Percentiles rank a stretch among this genome's conserved stretches.
These are phyloP conservation scores for Willisornis vidua DNA, from an alignment of 2,113 vertebrate genomes.

Conservation along the genomic window DNA sequence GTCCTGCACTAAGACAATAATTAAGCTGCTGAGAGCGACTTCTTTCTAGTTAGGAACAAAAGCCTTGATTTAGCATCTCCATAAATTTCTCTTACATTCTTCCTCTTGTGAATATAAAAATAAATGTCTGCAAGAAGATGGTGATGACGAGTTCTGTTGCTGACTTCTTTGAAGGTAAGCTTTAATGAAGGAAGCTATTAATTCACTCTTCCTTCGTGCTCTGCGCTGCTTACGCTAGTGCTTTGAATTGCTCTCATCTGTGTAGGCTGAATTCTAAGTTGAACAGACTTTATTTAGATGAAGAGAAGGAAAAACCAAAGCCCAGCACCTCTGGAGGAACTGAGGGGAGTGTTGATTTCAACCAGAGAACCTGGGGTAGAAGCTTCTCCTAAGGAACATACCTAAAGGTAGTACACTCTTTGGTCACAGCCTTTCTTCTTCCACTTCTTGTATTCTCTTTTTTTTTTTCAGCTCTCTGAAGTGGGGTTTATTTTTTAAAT, in stretches of 20 bases:
- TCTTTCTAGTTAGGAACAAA: slow-evolving; percentile 24
- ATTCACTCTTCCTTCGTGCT: not conserved
- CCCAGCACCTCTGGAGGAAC: not conserved
- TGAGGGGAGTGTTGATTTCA: not conserved
- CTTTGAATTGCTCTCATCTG: slow-evolving; percentile 30
- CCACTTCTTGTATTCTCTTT: not conserved
- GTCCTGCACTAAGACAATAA: not conserved
- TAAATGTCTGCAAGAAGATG: slow-evolving; percentile 24
- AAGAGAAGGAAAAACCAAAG: not conserved
- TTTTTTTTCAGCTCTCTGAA: not conserved
- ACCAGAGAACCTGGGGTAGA: not conserved
- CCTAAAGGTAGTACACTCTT: not conserved
- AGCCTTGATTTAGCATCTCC: slow-evolving; percentile 40
- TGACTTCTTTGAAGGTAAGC: slow-evolving; percentile 47
- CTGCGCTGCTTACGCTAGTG: not conserved
- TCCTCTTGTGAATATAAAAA: slow-evolving; percentile 28
- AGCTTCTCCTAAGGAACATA: not conserved
- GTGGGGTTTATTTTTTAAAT: not conserved
- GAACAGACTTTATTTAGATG: not conserved
- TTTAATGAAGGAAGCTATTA: slow-evolving; percentile 51
- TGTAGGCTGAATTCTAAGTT: not conserved
- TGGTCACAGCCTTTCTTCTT: not conserved
- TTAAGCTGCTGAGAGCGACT: slow-evolving; percentile 10
- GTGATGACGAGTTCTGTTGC: not conserved
- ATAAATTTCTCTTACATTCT: not conserved